Percentiles rank a stretch among this genome's conserved stretches.
Evolutionary conservation across 2,797 vertebrate species (phyloP).

Genomic region (Phrynocephalus vlangalii): DNA sequence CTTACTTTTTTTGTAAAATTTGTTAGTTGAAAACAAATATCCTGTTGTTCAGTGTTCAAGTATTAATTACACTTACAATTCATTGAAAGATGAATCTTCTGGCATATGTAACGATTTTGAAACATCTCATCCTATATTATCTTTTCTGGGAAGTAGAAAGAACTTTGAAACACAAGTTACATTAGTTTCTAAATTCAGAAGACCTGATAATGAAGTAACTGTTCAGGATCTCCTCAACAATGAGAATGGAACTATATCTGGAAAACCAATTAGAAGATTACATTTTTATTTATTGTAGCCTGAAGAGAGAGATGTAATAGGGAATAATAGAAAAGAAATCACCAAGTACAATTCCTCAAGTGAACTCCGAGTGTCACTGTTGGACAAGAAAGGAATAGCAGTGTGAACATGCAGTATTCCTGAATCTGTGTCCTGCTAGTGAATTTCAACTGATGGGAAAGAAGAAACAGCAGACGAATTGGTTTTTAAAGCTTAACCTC

Average conservation of each 20-base stretch:
- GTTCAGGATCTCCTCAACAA: background rate
- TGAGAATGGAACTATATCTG: background rate
- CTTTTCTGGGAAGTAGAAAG: background rate
- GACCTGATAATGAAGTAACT: background rate
- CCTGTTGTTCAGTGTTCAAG: too few relatives aligned
- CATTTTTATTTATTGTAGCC: too few relatives aligned
- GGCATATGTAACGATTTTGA: too few relatives aligned
- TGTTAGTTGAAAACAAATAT: background rate
- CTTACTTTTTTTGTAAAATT: background rate
- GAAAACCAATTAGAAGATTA: background rate
- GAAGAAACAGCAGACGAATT: background rate
- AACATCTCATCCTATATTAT: too few relatives aligned
- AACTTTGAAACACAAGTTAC: background rate
- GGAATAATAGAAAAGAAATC: background rate
- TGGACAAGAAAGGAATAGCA: conserved; percentile 11
- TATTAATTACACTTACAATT: too few relatives aligned
- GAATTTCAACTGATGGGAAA: background rate
- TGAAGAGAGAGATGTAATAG: too few relatives aligned
- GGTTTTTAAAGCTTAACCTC: background rate
- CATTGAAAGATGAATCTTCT: too few relatives aligned
- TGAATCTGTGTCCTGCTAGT: background rate
- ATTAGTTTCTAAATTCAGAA: background rate
- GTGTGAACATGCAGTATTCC: background rate
- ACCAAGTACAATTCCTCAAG: background rate
- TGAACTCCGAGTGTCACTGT: conserved; percentile 30